These are phyloP conservation scores for Pygocentrus nattereri DNA, from an alignment of 2,797 vertebrate genomes.

Conservation along the genomic window DNA sequence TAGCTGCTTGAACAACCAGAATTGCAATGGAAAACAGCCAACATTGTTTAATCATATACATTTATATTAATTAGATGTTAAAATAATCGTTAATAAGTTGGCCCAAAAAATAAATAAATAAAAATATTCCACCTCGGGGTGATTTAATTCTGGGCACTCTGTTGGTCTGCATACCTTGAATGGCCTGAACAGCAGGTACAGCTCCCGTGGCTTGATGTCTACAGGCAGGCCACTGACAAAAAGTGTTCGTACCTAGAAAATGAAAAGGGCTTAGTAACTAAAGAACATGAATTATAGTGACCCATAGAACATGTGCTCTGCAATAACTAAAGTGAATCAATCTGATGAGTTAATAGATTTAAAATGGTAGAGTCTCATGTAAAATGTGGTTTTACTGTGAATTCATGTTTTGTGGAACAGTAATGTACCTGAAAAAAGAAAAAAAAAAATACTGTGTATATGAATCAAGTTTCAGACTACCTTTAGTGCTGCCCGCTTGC, in stretches of 20 bases:
- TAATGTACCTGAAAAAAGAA: slow-evolving; percentile 20
- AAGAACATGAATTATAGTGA: slow-evolving; percentile 16
- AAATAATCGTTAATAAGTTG: neutral
- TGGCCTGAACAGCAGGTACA: slow-evolving; percentile 97
- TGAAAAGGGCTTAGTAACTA: slow-evolving; percentile 49
- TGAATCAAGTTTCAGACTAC: slow-evolving; percentile 49
- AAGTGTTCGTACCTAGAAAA: slow-evolving; percentile 91
- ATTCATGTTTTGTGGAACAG: slow-evolving; percentile 13
- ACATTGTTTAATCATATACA: neutral
- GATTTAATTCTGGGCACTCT: neutral
- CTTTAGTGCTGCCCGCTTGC: slow-evolving; percentile 47
- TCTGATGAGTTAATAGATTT: neutral
- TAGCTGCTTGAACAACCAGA: neutral
- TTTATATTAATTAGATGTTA: neutral
- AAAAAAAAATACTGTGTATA: slow-evolving; percentile 7
- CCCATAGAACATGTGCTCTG: no score
- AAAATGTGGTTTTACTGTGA: slow-evolving; percentile 25
- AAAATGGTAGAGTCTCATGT: neutral
- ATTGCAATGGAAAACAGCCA: neutral
- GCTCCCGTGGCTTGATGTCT: slow-evolving; percentile 96
- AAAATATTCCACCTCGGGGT: neutral
- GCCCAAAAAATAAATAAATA: neutral
- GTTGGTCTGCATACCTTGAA: slow-evolving; percentile 86
- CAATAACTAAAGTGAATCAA: slow-evolving; percentile 3
- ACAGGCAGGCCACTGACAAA: slow-evolving; percentile 96